Percentiles rank a stretch among this genome's conserved stretches.
Evolutionary conservation across 2,888 invertebrate species (phyloP).

Genomic region (Chrysolina haemoptera): DNA sequence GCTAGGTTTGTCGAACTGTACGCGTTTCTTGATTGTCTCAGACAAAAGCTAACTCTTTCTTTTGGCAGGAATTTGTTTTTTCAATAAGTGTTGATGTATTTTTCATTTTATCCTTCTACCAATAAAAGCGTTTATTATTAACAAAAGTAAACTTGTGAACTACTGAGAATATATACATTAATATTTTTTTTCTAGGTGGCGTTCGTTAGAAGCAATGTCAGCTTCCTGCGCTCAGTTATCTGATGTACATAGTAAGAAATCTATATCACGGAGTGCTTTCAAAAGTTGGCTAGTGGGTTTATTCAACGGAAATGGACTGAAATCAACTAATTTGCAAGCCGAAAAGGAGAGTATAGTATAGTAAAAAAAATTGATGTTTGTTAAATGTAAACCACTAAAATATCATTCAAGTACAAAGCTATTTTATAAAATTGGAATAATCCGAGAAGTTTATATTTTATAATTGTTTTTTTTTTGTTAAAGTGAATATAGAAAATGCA

Average conservation of each 20-base stretch:
- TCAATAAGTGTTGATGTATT: too few species aligned
- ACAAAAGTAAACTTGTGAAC: not conserved
- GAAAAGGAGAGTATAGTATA: slow-evolving; percentile 76
- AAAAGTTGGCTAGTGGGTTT: slow-evolving; percentile 83
- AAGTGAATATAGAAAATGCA: slow-evolving; percentile 34
- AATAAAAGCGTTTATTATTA: not conserved
- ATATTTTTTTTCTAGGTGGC: slow-evolving; percentile 74
- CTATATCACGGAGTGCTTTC: slow-evolving; percentile 74
- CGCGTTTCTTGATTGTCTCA: too few species aligned
- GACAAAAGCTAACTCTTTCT: too few species aligned
- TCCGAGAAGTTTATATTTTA: not conserved
- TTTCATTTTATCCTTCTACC: too few species aligned
- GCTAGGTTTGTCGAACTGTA: too few species aligned
- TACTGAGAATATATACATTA: not conserved
- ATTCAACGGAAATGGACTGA: slow-evolving; percentile 81
- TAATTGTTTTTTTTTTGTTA: not conserved
- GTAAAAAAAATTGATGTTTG: slow-evolving; percentile 23
- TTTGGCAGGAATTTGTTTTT: too few species aligned
- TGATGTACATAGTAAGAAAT: slow-evolving; percentile 73
- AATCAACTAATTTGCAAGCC: slow-evolving; percentile 75
- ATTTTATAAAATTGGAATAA: slow-evolving; percentile 14
- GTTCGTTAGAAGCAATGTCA: slow-evolving; percentile 82
- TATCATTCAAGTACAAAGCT: slow-evolving; percentile 30
- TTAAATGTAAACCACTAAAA: slow-evolving; percentile 21
- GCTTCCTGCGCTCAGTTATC: slow-evolving; percentile 62